phyloP scores from a whole-genome alignment of 37 sponge, comb jelly and placozoan genomes.

The Bolinopsis microptera region DNA sequence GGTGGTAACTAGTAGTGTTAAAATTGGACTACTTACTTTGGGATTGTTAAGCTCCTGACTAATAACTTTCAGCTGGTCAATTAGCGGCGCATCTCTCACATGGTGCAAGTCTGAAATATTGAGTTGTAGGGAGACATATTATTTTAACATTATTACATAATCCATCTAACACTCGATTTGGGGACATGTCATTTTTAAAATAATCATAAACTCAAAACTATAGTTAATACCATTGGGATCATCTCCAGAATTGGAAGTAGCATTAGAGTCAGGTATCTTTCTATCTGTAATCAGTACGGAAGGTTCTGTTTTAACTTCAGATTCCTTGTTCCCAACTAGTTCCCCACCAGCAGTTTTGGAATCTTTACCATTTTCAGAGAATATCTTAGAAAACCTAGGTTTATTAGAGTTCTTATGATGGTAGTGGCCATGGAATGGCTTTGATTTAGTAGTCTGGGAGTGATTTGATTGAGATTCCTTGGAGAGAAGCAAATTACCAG shows the following conservation, averaged over 20 bases:
- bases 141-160: neutral
- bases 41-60: constrained; percentile 13
- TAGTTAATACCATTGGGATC: too few relatives aligned
- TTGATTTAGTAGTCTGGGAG: neutral
- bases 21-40: neutral
- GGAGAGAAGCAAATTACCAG: neutral
- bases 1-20: too few relatives aligned
- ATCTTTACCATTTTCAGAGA: constrained; percentile 41
- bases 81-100: neutral
- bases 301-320: too few relatives aligned
- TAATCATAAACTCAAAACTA: too few relatives aligned
- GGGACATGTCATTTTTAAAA: too few relatives aligned
- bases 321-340: too few relatives aligned
- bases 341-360: too few relatives aligned
- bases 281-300: neutral
- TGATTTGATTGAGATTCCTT: neutral
- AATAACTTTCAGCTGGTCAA: constrained; percentile 21
- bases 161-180: too few relatives aligned
- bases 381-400: constrained; percentile 29
- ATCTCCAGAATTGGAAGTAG: too few relatives aligned
- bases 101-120: neutral
- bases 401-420: constrained; percentile 57
- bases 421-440: constrained; percentile 24
- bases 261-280: too few relatives aligned
- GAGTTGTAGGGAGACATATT: neutral